These are phyloP conservation scores for Panagrolaimus sp. DNA, from an alignment of 1,140 invertebrate species.

Conservation along the genomic window DNA sequence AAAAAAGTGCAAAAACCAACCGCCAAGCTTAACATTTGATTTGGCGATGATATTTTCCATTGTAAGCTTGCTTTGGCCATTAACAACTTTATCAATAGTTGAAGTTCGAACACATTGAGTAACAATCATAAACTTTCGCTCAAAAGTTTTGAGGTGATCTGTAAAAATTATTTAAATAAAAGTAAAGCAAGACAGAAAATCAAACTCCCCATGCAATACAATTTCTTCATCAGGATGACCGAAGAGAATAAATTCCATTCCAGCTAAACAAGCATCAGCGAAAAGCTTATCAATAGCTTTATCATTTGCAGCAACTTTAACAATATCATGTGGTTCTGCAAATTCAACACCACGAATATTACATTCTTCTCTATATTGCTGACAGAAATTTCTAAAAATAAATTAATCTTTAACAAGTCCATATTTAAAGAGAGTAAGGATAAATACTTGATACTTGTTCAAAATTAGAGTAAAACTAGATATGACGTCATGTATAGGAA, in stretches of 20 bases:
- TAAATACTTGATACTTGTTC: no score
- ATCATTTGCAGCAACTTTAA: background rate
- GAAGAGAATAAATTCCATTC: background rate
- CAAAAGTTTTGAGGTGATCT: background rate
- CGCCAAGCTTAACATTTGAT: constrained; percentile 10
- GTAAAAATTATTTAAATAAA: no score
- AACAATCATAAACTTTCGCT: background rate
- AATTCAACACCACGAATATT: background rate
- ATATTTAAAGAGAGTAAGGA: background rate
- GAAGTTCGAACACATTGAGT: background rate
- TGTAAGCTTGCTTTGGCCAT: background rate
- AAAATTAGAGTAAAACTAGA: no score
- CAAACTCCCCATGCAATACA: background rate
- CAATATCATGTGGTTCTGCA: background rate
- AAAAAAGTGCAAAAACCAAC: background rate
- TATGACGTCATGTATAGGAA: no score
- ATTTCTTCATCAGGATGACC: background rate
- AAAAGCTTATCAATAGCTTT: background rate
- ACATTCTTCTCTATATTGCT: background rate
- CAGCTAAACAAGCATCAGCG: background rate
- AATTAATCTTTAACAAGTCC: no score
- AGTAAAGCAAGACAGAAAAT: no score
- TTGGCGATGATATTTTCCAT: constrained; percentile 4
- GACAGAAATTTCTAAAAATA: background rate
- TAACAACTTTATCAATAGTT: background rate